phyloP scores from a whole-genome alignment of 2,797 vertebrate genomes.

The Spondyliosoma cantharus region DNA sequence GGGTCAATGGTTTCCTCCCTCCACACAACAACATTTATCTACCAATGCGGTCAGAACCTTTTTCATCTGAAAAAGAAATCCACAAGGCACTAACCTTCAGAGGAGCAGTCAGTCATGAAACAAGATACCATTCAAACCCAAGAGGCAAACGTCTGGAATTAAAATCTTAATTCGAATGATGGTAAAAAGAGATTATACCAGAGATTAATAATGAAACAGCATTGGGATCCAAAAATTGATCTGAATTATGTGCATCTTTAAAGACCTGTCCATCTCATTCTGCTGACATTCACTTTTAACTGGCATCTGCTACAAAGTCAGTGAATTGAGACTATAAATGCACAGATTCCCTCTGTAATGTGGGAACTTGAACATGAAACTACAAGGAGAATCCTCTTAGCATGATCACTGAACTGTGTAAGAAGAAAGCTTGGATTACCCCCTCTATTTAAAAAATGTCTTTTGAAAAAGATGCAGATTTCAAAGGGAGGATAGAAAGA shows the following conservation, averaged over 20 bases:
- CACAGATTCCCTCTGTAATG: constrained; percentile 28
- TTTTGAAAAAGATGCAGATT: constrained; percentile 32
- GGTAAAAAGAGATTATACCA: constrained; percentile 23
- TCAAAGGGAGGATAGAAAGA: background rate
- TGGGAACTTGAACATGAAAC: constrained; percentile 51
- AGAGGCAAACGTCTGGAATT: background rate
- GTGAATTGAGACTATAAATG: constrained; percentile 46
- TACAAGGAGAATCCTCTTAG: constrained; percentile 60
- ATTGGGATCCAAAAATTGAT: constrained; percentile 42
- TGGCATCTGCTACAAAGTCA: constrained; percentile 58
- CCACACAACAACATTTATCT: constrained; percentile 29
- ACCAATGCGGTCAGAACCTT: constrained; percentile 39
- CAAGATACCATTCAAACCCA: constrained; percentile 19
- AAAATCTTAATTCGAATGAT: constrained; percentile 27
- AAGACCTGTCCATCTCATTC: constrained; percentile 52
- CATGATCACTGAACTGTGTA: constrained; percentile 46
- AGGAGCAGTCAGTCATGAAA: constrained; percentile 30
- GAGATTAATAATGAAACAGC: constrained; percentile 3
- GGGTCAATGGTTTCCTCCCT: constrained; percentile 43
- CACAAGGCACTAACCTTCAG: constrained; percentile 42
- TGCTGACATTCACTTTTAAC: constrained; percentile 58
- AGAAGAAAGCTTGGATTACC: constrained; percentile 44
- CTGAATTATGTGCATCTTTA: constrained; percentile 46
- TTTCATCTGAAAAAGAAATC: constrained; percentile 43
- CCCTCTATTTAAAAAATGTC: constrained; percentile 41